These are phyloP conservation scores for Formica selysi DNA, from an alignment of 1,140 invertebrate genomes.

Conservation along the genomic window DNA sequence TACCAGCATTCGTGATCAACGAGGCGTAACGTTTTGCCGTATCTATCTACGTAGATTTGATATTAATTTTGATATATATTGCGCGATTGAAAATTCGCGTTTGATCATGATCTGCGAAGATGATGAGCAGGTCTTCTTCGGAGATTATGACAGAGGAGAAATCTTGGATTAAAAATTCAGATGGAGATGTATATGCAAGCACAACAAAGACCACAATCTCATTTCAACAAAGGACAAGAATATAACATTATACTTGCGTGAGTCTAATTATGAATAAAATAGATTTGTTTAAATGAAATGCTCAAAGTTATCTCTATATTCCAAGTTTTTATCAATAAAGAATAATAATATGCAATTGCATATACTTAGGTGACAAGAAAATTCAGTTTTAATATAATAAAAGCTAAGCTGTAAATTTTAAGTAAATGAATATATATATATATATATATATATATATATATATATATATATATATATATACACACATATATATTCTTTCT, in stretches of 20 bases:
- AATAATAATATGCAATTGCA: neutral
- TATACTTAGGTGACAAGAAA: neutral
- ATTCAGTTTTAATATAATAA: neutral
- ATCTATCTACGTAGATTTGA: slow-evolving; percentile 69
- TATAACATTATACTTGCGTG: neutral
- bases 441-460: too few species aligned
- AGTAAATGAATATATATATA: too few species aligned
- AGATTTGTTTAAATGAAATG: neutral
- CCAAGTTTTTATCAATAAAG: neutral
- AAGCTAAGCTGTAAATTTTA: too few species aligned
- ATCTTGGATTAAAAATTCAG: neutral
- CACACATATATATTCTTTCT: too few species aligned
- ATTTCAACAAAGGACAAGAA: slow-evolving; percentile 14
- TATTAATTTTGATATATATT: slow-evolving; percentile 78
- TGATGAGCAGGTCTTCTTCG: neutral
- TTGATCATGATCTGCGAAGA: slow-evolving; percentile 51
- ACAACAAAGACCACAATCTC: neutral
- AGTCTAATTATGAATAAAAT: neutral
- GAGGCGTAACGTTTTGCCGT: slow-evolving; percentile 74
- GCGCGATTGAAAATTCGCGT: slow-evolving; percentile 71
- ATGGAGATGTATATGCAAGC: neutral
- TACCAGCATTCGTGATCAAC: slow-evolving; percentile 80
- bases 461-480: too few species aligned
- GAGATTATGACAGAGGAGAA: slow-evolving; percentile 38
- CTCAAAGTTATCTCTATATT: neutral